These are phyloP conservation scores for Etheostoma spectabile DNA, from an alignment of 2,113 vertebrate species.

Conservation along the genomic window DNA sequence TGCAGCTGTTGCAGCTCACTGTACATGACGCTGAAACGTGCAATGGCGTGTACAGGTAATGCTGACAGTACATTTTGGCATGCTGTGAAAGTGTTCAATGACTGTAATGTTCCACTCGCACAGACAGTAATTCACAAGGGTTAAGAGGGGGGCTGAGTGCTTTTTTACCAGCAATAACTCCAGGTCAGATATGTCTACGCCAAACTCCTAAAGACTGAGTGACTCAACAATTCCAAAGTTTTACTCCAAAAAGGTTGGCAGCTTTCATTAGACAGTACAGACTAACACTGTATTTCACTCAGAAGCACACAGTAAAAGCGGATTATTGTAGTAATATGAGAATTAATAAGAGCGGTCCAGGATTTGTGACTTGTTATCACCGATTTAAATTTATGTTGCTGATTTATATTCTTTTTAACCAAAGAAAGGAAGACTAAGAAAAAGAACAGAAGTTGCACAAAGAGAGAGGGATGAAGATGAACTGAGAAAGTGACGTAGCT, in stretches of 20 bases:
- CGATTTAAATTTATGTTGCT: slow-evolving; percentile 30
- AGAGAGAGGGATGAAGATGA: not conserved
- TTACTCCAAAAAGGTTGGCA: slow-evolving; percentile 45
- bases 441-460: slow-evolving; percentile 2
- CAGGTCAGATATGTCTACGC: slow-evolving; percentile 41
- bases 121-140: slow-evolving; percentile 47
- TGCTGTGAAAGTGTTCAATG: slow-evolving; percentile 34
- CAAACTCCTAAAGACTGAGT: slow-evolving; percentile 50
- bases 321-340: slow-evolving; percentile 35
- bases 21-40: slow-evolving; percentile 7
- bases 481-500: not conserved
- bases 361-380: slow-evolving; percentile 38
- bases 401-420: not conserved
- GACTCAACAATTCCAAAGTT: slow-evolving; percentile 62
- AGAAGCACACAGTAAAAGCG: slow-evolving; percentile 36
- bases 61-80: slow-evolving; percentile 47
- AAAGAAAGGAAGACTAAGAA: slow-evolving; percentile 1
- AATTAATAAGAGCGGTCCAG: slow-evolving; percentile 30
- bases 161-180: slow-evolving; percentile 56
- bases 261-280: slow-evolving; percentile 17
- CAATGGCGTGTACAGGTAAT: slow-evolving; percentile 42
- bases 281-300: slow-evolving; percentile 39
- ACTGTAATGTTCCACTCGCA: slow-evolving; percentile 42
- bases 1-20: slow-evolving; percentile 41
- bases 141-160: slow-evolving; percentile 38